Evolutionary conservation across 2,113 vertebrate species (phyloP).

Genomic region (Nycticorax nycticorax): DNA sequence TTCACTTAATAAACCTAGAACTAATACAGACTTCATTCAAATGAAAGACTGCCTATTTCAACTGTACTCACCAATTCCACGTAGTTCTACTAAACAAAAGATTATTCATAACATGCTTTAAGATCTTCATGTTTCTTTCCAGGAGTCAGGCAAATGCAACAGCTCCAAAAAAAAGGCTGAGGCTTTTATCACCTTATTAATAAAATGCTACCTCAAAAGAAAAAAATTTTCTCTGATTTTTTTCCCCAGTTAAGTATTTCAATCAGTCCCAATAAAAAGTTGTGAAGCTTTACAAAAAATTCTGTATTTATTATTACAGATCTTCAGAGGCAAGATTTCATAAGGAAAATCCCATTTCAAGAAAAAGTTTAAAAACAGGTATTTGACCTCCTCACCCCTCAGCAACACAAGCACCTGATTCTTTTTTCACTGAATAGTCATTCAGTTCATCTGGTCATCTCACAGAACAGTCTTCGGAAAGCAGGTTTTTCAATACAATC

Average conservation of each 20-base stretch:
- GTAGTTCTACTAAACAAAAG: neutral
- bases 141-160: neutral
- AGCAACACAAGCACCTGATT: neutral
- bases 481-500: neutral
- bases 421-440: neutral
- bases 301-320: neutral
- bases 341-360: neutral
- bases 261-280: neutral
- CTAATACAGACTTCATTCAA: neutral
- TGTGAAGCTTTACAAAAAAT: neutral
- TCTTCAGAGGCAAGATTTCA: neutral
- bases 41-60: neutral
- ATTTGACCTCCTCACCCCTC: neutral
- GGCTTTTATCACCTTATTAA: neutral
- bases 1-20: neutral
- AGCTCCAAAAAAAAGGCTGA: neutral
- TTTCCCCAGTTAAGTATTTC: neutral
- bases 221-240: neutral
- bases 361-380: neutral
- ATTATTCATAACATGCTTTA: neutral
- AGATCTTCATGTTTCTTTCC: constrained; percentile 32
- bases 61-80: constrained; percentile 63
- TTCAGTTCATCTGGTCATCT: neutral
- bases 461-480: neutral
- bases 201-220: neutral